Evolutionary conservation across 1,140 invertebrate species (phyloP).

Genomic region (Micrasema minimum): DNA sequence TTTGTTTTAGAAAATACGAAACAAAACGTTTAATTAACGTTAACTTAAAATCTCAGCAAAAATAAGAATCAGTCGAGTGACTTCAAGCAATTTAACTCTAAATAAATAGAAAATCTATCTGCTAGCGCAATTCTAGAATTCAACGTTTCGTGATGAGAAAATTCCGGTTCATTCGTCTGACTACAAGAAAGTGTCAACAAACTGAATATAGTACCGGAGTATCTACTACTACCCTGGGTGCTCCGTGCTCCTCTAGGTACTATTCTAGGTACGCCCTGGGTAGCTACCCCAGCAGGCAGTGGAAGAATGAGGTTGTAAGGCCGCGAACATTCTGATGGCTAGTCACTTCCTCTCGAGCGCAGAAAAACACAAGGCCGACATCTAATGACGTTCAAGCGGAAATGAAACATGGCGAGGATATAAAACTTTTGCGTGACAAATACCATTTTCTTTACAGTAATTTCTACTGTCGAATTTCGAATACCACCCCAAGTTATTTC

Average conservation of each 20-base stretch:
- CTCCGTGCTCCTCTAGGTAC: too few relatives aligned
- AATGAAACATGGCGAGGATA: conserved; percentile 47
- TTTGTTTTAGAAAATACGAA: too few relatives aligned
- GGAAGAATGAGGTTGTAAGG: neutral
- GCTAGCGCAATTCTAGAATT: neutral
- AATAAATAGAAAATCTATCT: neutral
- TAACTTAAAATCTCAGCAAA: too few relatives aligned
- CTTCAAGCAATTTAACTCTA: too few relatives aligned
- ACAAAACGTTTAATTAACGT: too few relatives aligned
- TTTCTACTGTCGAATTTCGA: conserved; percentile 51
- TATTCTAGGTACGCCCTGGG: too few relatives aligned
- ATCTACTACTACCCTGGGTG: too few relatives aligned
- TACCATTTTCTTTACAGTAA: conserved; percentile 43
- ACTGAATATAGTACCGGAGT: neutral
- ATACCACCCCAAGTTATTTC: conserved; percentile 39
- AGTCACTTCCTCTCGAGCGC: conserved; percentile 24
- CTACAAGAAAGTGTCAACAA: conserved; percentile 7
- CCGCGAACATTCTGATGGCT: neutral
- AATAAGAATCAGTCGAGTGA: too few relatives aligned
- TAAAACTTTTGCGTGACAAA: conserved; percentile 51
- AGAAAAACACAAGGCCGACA: conserved; percentile 20
- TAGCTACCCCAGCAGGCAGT: neutral
- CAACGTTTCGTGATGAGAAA: neutral
- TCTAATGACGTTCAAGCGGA: conserved; percentile 46
- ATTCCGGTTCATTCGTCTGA: neutral